Evolutionary conservation across 2,113 vertebrate genomes (phyloP).

Genomic region (Microcebus ravelobensis): DNA sequence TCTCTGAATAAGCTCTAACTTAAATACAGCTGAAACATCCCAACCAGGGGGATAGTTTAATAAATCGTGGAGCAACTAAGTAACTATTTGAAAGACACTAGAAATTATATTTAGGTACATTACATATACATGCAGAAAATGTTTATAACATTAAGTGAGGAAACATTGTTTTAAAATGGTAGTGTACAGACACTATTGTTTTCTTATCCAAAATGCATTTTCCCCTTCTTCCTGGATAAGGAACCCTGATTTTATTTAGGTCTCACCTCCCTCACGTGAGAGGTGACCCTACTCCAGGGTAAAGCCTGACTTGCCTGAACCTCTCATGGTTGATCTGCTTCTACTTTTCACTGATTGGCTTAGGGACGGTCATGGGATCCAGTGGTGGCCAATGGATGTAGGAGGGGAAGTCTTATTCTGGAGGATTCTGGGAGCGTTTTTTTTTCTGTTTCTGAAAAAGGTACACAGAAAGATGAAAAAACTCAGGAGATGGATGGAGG

Average conservation of each 20-base stretch:
- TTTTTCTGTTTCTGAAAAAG: background rate
- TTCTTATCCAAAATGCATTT: background rate
- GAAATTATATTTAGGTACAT: background rate
- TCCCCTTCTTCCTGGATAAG: background rate
- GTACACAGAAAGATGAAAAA: background rate
- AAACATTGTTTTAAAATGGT: background rate
- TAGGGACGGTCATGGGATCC: background rate
- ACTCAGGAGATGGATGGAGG: background rate
- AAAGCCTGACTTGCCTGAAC: background rate
- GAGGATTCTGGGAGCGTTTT: background rate
- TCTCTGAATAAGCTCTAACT: background rate
- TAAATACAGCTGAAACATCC: background rate
- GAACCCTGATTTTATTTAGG: background rate
- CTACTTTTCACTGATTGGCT: background rate
- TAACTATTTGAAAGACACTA: slow-evolving; percentile 8
- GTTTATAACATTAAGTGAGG: background rate
- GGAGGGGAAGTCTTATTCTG: background rate
- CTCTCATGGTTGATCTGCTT: background rate
- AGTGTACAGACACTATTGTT: background rate
- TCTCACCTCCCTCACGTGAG: background rate
- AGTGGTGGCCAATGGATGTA: background rate
- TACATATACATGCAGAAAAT: background rate
- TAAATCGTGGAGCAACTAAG: background rate
- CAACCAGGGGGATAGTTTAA: background rate
- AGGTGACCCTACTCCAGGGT: background rate